These are phyloP conservation scores for Cheirogaleus major DNA, from an alignment of 2,797 vertebrate species.

Conservation along the genomic window DNA sequence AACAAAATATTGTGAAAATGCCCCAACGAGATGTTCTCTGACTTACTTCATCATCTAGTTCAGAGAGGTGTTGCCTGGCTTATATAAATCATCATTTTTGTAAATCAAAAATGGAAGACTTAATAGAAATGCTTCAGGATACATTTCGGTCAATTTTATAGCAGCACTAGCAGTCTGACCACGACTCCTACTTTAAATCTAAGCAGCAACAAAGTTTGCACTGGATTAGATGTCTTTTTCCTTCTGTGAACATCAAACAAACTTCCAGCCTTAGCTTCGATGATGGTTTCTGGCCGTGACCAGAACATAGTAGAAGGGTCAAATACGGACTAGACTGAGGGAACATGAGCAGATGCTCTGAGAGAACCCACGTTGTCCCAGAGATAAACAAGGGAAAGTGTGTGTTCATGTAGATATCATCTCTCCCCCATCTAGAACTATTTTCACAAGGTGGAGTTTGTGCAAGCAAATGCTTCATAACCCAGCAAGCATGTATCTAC, in stretches of 20 bases:
- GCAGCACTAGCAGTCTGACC: background rate
- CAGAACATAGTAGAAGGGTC: background rate
- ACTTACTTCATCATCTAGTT: background rate
- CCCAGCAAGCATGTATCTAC: background rate
- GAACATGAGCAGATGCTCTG: background rate
- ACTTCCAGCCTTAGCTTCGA: background rate
- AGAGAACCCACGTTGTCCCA: background rate
- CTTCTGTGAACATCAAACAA: background rate
- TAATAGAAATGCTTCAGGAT: background rate
- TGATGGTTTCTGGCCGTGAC: background rate
- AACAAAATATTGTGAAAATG: constrained; percentile 38
- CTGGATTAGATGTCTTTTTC: background rate
- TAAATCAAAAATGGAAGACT: background rate
- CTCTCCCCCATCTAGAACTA: constrained; percentile 13
- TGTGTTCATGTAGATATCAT: background rate
- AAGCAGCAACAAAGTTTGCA: background rate
- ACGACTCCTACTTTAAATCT: background rate
- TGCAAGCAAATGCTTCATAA: background rate
- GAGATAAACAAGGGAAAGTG: background rate
- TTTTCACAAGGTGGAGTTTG: background rate
- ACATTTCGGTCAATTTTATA: constrained; percentile 1
- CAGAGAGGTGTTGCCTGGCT: background rate
- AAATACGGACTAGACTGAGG: background rate
- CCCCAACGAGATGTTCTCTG: constrained; percentile 22
- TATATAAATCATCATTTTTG: background rate